These are phyloP conservation scores for Cataglyphis livida DNA, from an alignment of 2,888 invertebrate species.

Conservation along the genomic window DNA sequence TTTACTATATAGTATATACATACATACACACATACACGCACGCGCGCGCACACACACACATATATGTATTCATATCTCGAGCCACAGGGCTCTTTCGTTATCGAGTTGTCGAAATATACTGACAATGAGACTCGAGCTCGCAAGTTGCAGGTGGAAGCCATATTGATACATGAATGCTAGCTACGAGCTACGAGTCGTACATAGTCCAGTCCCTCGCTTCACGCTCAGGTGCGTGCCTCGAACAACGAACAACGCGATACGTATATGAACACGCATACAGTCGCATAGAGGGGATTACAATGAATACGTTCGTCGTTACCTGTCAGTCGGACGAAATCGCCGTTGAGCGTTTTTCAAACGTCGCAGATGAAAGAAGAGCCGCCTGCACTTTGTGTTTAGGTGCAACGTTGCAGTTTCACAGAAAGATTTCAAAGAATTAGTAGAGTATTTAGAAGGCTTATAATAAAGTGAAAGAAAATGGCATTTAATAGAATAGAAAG, in stretches of 20 bases:
- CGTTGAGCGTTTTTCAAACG: slow-evolving; percentile 59
- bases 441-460: background rate
- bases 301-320: slow-evolving; percentile 47
- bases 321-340: slow-evolving; percentile 50
- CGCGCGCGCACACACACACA: too few species aligned
- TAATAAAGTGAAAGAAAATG: background rate
- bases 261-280: slow-evolving; percentile 34
- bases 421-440: slow-evolving; percentile 1
- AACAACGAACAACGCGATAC: slow-evolving; percentile 73
- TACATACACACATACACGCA: too few species aligned
- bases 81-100: background rate
- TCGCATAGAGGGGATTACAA: slow-evolving; percentile 23
- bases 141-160: slow-evolving; percentile 73
- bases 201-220: slow-evolving; percentile 67
- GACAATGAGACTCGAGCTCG: too few species aligned
- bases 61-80: background rate
- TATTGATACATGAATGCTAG: slow-evolving; percentile 70
- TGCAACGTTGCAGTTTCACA: slow-evolving; percentile 7
- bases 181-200: background rate
- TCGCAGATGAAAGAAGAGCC: slow-evolving; percentile 66
- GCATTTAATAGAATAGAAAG: background rate
- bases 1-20: background rate
- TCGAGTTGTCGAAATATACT: slow-evolving; percentile 26
- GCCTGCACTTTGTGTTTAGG: slow-evolving; percentile 45
- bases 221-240: slow-evolving; percentile 79